Conservation (phyloP, 2,113 vertebrate species). For the Antennarius striatus region DNA sequence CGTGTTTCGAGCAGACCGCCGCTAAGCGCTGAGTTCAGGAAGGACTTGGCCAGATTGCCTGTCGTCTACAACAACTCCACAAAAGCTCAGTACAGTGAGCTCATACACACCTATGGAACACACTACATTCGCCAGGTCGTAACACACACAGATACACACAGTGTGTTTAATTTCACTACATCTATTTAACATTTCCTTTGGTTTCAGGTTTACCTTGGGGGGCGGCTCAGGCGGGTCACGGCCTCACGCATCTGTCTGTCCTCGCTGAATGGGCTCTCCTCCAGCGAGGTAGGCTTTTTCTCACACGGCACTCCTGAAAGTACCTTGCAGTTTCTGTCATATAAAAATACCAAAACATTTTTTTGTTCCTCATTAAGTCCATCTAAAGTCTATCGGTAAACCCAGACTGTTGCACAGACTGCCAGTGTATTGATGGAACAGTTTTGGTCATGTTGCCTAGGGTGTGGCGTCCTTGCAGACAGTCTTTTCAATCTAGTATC, state of each 20-base stretch:
- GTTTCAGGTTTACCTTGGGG: constrained; percentile 57
- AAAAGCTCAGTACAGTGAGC: constrained; percentile 6
- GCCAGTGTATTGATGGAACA: no score
- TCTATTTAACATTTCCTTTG: neutral
- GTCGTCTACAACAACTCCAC: constrained; percentile 8
- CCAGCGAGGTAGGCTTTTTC: constrained; percentile 18
- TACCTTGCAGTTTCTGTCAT: no score
- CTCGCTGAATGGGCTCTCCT: constrained; percentile 38
- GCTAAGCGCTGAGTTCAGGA: constrained; percentile 42
- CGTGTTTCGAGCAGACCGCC: constrained; percentile 7
- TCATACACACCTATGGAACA: constrained; percentile 67
- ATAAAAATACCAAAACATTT: neutral
- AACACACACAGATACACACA: neutral
- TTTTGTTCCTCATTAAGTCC: neutral
- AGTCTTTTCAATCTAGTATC: no score
- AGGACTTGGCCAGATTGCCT: constrained; percentile 39
- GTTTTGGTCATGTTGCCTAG: no score
- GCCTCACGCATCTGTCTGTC: constrained; percentile 58
- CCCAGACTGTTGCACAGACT: no score
- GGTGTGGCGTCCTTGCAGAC: no score
- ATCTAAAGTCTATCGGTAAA: no score
- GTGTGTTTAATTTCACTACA: neutral
- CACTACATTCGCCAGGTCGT: constrained; percentile 65
- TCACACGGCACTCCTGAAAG: no score
- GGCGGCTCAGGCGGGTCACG: constrained; percentile 38